These are phyloP conservation scores for Pocota personata DNA, from an alignment of 2,888 invertebrate genomes.

Conservation along the genomic window DNA sequence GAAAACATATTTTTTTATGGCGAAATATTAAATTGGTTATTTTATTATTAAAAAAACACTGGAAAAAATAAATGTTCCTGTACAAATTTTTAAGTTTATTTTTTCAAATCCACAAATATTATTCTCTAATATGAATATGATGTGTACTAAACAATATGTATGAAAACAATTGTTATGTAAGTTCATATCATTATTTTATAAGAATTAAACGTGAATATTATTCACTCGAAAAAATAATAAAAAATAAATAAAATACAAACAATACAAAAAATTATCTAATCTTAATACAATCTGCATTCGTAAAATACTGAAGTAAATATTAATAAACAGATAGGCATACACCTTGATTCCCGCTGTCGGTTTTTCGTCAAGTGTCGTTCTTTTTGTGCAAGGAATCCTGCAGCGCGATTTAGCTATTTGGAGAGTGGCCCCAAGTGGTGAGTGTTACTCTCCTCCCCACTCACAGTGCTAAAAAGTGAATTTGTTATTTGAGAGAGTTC, in stretches of 20 bases:
- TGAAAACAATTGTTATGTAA: neutral
- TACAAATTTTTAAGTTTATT: neutral
- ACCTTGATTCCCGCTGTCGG: no score
- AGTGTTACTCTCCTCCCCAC: no score
- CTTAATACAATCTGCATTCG: conserved; percentile 10
- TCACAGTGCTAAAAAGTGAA: no score
- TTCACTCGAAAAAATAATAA: conserved; percentile 1
- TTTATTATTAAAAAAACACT: neutral
- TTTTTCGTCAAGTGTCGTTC: no score
- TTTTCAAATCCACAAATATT: neutral
- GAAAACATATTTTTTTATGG: no score
- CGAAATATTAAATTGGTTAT: no score
- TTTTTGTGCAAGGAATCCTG: no score
- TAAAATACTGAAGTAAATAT: conserved; percentile 18
- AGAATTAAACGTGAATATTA: neutral
- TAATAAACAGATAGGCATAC: neutral
- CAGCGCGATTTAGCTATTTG: no score
- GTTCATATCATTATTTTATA: neutral
- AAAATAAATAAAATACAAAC: conserved; percentile 20
- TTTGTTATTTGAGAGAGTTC: no score
- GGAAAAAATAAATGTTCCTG: neutral
- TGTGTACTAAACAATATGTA: conserved; percentile 1
- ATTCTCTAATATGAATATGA: neutral
- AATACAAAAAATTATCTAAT: neutral
- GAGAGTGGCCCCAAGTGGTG: no score